phyloP scores from a whole-genome alignment of 2,113 vertebrate genomes.

The Podilymbus podiceps region DNA sequence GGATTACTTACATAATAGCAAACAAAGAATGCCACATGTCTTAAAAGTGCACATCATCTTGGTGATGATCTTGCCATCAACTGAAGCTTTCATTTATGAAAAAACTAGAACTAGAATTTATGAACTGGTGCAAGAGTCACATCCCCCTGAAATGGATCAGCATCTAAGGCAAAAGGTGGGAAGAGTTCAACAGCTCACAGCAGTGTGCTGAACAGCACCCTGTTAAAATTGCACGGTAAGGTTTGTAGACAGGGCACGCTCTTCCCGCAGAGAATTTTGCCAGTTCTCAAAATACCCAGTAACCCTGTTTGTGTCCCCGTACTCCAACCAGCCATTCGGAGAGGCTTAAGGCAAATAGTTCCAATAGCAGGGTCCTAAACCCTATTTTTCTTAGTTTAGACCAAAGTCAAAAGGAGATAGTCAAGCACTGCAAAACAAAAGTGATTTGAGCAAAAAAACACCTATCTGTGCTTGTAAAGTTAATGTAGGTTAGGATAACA shows the following conservation, averaged over 20 bases:
- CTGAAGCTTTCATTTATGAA: not conserved
- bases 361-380: not conserved
- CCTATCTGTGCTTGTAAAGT: not conserved
- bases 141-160: not conserved
- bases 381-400: not conserved
- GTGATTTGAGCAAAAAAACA: not conserved
- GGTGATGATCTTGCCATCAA: conserved; percentile 26
- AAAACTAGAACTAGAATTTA: too few relatives aligned
- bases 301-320: not conserved
- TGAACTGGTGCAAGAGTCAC: not conserved
- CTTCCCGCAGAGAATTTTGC: not conserved
- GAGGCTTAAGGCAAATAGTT: not conserved
- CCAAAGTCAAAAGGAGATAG: not conserved
- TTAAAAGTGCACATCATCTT: not conserved
- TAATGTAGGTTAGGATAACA: not conserved
- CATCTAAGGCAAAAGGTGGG: not conserved
- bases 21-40: not conserved
- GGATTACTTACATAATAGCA: not conserved
- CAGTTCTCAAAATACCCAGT: not conserved
- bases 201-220: not conserved
- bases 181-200: not conserved
- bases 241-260: not conserved
- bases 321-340: not conserved
- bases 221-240: not conserved
- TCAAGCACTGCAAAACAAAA: not conserved